Evolutionary conservation across 2,888 invertebrate genomes (phyloP).

Genomic region (Girardia tigrina): DNA sequence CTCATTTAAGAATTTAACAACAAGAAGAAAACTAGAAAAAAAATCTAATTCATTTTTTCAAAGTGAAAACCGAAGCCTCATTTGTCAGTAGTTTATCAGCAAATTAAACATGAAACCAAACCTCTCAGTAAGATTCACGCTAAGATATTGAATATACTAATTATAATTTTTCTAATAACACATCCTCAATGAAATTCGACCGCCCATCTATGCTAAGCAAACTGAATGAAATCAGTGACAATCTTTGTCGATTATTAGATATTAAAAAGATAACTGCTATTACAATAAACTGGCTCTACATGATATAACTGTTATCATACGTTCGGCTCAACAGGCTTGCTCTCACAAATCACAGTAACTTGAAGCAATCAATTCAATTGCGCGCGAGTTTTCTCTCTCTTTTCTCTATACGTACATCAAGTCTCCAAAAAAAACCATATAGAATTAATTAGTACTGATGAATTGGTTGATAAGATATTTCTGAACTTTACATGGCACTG

Average conservation of each 20-base stretch:
- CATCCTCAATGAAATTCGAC: constrained; percentile 16
- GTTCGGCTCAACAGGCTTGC: background rate
- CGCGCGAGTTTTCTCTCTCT: background rate
- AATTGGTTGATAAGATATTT: background rate
- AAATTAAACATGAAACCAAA: constrained; percentile 13
- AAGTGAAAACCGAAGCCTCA: constrained; percentile 21
- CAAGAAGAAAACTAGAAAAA: too few species aligned
- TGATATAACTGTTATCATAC: constrained; percentile 12
- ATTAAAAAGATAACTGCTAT: constrained; percentile 23
- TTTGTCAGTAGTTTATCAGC: constrained; percentile 17
- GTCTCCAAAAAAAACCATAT: constrained; percentile 18
- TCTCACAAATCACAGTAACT: constrained; percentile 12
- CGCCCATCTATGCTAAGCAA: background rate
- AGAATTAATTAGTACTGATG: background rate
- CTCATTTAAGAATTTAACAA: too few species aligned
- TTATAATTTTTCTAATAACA: constrained; percentile 20
- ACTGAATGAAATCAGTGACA: background rate
- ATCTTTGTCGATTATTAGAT: constrained; percentile 20
- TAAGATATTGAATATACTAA: constrained; percentile 23
- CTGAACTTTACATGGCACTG: constrained; percentile 20
- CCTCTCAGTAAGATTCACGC: background rate
- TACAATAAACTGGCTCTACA: constrained; percentile 16
- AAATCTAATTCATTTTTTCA: too few species aligned
- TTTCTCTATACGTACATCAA: background rate
- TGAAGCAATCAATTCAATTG: background rate